Conservation (phyloP, 2,888 invertebrate species). For the Pristionchus japonicus region DNA sequence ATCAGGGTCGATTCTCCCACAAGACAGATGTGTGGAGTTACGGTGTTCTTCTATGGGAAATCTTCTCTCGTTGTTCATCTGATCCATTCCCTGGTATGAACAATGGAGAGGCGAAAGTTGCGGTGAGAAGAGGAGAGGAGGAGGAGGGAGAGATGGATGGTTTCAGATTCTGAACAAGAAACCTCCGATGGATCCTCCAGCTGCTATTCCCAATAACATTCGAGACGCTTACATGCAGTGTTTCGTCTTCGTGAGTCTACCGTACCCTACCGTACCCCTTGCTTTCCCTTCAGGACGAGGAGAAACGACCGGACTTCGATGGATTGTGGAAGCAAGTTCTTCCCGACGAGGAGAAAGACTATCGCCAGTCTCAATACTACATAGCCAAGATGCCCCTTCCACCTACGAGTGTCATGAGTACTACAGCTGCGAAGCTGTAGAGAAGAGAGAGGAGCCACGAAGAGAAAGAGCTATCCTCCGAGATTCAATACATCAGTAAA, state of each 20-base stretch:
- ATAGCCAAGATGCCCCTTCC: conserved; percentile 5
- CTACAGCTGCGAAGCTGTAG: neutral
- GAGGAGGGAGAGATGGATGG: neutral
- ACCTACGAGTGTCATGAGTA: neutral
- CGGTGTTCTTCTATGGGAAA: conserved; percentile 42
- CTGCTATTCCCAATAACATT: neutral
- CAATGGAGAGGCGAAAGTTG: conserved; percentile 9
- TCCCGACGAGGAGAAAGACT: conserved; percentile 20
- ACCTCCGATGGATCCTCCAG: neutral
- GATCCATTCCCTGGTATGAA: conserved; percentile 41
- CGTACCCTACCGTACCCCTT: neutral
- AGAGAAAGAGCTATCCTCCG: neutral
- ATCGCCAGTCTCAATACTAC: neutral
- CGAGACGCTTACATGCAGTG: neutral
- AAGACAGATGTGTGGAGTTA: conserved; percentile 42
- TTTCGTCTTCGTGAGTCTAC: conserved; percentile 1
- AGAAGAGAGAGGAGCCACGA: neutral
- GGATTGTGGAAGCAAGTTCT: conserved; percentile 16
- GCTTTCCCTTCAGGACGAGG: neutral
- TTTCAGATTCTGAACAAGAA: conserved; percentile 32
- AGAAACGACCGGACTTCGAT: conserved; percentile 19
- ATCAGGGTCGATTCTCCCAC: conserved; percentile 38
- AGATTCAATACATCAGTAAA: conserved; percentile 32
- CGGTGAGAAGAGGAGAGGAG: neutral
- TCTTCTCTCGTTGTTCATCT: conserved; percentile 29